These are phyloP conservation scores for Anthopleura sola DNA, from an alignment of 64 coral and sea anemone species.

Conservation along the genomic window DNA sequence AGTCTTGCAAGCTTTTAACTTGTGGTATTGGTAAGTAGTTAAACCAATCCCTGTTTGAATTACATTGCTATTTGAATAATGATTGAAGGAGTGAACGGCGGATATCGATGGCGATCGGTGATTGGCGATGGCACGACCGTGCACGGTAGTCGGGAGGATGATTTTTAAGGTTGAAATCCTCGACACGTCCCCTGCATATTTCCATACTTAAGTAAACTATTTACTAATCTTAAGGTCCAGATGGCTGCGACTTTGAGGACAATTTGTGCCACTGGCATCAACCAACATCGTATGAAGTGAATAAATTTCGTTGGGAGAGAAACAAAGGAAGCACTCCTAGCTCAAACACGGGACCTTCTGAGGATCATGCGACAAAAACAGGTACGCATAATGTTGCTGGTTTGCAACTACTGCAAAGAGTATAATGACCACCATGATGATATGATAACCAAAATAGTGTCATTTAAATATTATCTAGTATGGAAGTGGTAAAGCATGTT, in stretches of 20 bases:
- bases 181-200: too few species aligned
- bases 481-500: too few species aligned
- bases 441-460: not conserved
- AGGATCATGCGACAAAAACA: slow-evolving; percentile 63
- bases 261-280: slow-evolving; percentile 62
- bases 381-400: slow-evolving; percentile 17
- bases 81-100: too few species aligned
- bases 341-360: slow-evolving; percentile 50
- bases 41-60: too few species aligned
- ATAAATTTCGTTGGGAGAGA: slow-evolving; percentile 45
- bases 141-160: too few species aligned
- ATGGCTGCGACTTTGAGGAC: slow-evolving; percentile 85
- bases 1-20: slow-evolving; percentile 53
- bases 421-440: not conserved
- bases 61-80: too few species aligned
- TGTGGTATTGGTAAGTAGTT: slow-evolving; percentile 71
- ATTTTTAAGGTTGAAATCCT: too few species aligned
- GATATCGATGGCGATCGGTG: too few species aligned
- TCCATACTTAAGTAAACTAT: not conserved
- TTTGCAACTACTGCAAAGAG: not conserved
- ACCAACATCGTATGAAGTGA: not conserved
- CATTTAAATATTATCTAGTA: too few species aligned
- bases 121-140: too few species aligned
- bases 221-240: slow-evolving; percentile 24
- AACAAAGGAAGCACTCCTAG: slow-evolving; percentile 44